These are phyloP conservation scores for Caranx melampygus DNA, from an alignment of 2,113 vertebrate genomes.

Conservation along the genomic window DNA sequence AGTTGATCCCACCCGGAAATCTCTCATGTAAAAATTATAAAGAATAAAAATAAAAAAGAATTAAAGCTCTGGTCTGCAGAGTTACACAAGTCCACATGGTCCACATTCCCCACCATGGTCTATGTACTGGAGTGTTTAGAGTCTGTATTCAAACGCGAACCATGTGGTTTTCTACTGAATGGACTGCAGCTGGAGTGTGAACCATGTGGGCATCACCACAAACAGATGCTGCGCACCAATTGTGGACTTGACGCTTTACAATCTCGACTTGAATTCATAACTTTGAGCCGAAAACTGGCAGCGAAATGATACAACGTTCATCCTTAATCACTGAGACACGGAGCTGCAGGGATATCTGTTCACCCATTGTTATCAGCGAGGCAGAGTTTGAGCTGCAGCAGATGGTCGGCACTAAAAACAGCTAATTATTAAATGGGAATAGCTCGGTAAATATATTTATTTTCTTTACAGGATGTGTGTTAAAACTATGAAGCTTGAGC, in stretches of 20 bases:
- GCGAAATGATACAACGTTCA: not conserved
- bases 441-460: no score
- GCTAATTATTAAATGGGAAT: no score
- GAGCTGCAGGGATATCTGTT: no score
- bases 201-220: constrained; percentile 20
- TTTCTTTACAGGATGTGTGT: no score
- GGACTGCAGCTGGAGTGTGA: constrained; percentile 48
- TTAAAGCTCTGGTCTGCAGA: not conserved
- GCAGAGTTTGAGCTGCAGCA: no score
- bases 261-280: constrained; percentile 1
- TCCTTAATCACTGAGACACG: not conserved
- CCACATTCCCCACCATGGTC: constrained; percentile 42
- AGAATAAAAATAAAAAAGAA: not conserved
- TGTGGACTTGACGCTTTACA: constrained; percentile 3
- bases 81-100: constrained; percentile 32
- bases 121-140: constrained; percentile 18
- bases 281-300: not conserved
- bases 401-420: no score
- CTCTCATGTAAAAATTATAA: not conserved
- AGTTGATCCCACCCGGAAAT: not conserved
- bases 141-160: constrained; percentile 48
- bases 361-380: no score
- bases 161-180: constrained; percentile 50
- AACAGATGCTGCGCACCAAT: constrained; percentile 28
- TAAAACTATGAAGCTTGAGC: no score